Evolutionary conservation across 2,888 invertebrate species (phyloP), one percentile per base, ranked within the genome.

Genomic region (Erebia palarica): DNA sequence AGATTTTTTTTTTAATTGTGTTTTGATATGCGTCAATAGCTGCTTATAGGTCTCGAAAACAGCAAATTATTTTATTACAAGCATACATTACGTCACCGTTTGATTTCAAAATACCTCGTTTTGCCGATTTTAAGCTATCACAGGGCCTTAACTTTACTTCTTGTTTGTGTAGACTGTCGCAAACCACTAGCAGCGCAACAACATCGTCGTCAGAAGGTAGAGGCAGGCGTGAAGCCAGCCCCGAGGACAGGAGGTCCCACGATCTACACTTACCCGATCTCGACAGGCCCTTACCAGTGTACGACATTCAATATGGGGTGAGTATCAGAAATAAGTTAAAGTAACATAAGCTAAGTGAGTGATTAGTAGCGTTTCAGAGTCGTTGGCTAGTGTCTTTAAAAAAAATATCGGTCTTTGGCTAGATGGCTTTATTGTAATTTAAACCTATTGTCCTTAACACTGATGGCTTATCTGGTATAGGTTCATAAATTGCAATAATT

Each of bases 141-240:
- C n/a, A n/a, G n/a, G n/a, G n/a, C n/a, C n/a, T n/a, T n/a, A n/a
- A n/a, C n/a, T n/a, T 53, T 16, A 9, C 13, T 27, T 57, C 4
- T 58, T 13, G 21, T 27, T 44, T 68, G 18, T 58, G 1, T 75
- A 86, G 86, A 73, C 74, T 88, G 75, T 93, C 93, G 63, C 91
- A 91, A 84, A 93, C 93, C 11, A 93, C 93, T 16, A 92, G 94
- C 83, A 92, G 94, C 87, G 88, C 94, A 85, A 87, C 95, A 84
- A 84, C 95, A 85, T 93, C 95, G 86, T 87, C 96, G 86, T 86
- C 95, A 88, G 84, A 96, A 94, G 83, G 96, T 86, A 77, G 94
- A 85, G 95, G 88, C 76, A 94, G 85, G 85, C 94, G 83, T 76
- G 94, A 84, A 80, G 91, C 87, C 53, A 92, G 93, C 73, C 93